Evolutionary conservation across 2,888 invertebrate genomes (phyloP).

Genomic region (Carcina quercana): DNA sequence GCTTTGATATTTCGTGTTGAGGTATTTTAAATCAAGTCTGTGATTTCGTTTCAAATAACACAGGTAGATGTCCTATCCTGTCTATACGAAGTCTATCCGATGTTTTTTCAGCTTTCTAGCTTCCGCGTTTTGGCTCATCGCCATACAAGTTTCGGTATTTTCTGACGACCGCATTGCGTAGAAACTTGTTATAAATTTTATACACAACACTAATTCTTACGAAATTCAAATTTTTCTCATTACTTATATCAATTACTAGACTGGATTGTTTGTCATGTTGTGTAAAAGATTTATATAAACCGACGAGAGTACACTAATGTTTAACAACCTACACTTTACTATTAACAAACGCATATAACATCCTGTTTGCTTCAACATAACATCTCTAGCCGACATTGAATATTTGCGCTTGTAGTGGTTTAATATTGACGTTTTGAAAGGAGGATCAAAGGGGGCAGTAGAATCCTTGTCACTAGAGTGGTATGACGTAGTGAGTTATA

Average conservation of each 20-base stretch:
- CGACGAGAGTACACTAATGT: conserved; percentile 52
- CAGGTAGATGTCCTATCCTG: too few species aligned
- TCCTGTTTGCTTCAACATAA: conserved; percentile 57
- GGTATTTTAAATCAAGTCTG: too few species aligned
- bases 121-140: too few species aligned
- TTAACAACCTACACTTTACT: conserved; percentile 21
- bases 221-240: conserved; percentile 3
- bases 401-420: conserved; percentile 59
- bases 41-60: too few species aligned
- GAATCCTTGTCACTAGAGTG: conserved; percentile 44
- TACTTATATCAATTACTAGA: neutral
- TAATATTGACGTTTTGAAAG: conserved; percentile 41
- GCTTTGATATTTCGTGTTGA: too few species aligned
- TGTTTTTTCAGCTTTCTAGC: neutral
- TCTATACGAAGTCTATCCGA: too few species aligned
- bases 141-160: conserved; percentile 34
- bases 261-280: conserved; percentile 26
- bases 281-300: conserved; percentile 47
- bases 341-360: conserved; percentile 21
- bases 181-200: conserved; percentile 31
- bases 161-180: conserved; percentile 50
- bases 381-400: conserved; percentile 34
- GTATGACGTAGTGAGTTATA: conserved; percentile 51
- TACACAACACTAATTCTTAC: conserved; percentile 28
- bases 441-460: conserved; percentile 57